A percentile compares a stretch with the other conserved stretches of the same genome.
phyloP scores from a whole-genome alignment of 2,888 invertebrate genomes.

The Sericinus montela region DNA sequence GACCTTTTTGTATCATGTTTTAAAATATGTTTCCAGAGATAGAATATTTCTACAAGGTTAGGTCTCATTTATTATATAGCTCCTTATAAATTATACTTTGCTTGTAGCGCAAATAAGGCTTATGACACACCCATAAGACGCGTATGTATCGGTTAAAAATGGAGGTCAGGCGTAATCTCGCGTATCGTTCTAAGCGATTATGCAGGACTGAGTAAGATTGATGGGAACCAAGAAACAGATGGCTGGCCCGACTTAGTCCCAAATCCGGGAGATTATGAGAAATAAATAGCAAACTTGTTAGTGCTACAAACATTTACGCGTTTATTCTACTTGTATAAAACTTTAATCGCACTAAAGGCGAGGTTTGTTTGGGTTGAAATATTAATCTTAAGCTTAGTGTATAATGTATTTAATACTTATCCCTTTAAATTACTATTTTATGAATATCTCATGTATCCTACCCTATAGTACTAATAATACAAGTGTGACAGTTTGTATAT shows the following conservation, averaged over 20 bases:
- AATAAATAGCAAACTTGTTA: conserved; percentile 17
- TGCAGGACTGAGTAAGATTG: conserved; percentile 73
- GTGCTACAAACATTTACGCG: not conserved
- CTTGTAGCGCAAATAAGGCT: conserved; percentile 19
- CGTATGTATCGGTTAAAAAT: conserved; percentile 54
- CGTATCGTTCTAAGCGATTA: conserved; percentile 68
- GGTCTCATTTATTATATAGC: conserved; percentile 16
- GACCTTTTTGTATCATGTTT: conserved; percentile 9
- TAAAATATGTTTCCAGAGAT: conserved; percentile 10
- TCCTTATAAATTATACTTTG: conserved; percentile 14
- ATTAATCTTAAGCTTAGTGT: no score
- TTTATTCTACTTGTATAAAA: conserved; percentile 5
- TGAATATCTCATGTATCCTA: no score
- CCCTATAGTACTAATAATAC: no score
- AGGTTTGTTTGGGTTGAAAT: not conserved
- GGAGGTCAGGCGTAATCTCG: conserved; percentile 54
- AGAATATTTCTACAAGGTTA: conserved; percentile 11
- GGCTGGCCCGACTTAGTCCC: conserved; percentile 14
- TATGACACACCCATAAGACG: conserved; percentile 32
- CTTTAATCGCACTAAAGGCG: not conserved
- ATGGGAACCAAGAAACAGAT: conserved; percentile 46
- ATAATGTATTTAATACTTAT: no score
- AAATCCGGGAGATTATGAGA: conserved; percentile 18
- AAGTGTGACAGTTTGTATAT: no score
- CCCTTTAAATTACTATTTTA: no score